Base-by-base conservation (phyloP, 1,140 invertebrate species). In the Zaprionus tsacasi region DNA sequence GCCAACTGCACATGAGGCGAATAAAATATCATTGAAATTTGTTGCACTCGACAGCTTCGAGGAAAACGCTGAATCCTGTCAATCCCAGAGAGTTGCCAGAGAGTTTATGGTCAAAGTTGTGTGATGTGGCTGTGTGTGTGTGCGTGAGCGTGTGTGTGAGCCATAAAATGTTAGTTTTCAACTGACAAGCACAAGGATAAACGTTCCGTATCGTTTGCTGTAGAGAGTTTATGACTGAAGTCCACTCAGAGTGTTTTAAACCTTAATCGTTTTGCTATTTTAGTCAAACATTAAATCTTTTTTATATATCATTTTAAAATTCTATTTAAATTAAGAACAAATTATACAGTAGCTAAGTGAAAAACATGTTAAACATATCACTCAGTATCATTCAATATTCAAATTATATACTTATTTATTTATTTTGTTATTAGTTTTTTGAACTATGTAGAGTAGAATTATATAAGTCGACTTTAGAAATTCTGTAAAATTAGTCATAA, bases 21-120 rank as follows among this genome's bases (percentile, higher is more conserved):
- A 83, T 85, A 82, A 79, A 82, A 82, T 70, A 15, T 50, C 66
- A 70, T 58, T 78, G 60, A 59, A 76, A 81, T 78, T 91, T 76
- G 91, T 76, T 76, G 82, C 86, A 61, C 91, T 95, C 38, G 94
- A 95, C 81, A 95, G 76, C 48, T 67, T 33, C 11, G 45, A 25
- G 15, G 55, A 12, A 30, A 64, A 33, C 38, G 60, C 54, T 50
- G 70, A 67, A 50, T 45, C 27, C 52, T 59, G 56, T 69, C 82
- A 85, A 70, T 81, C 52, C 63, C 70, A 64, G 43, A 50, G 45
- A 25, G 45, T 50, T 50, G 17, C 45, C 36, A 43, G 30, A 48
- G 17, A 65, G 13, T 67, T 78, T 81, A 81, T 35, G 36, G 60
- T 54, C 64, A 56, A 60, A 70, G 50, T 78, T 70, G 8, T 70